phyloP scores from a whole-genome alignment of 2,113 vertebrate species.

The Spheniscus mendiculus region DNA sequence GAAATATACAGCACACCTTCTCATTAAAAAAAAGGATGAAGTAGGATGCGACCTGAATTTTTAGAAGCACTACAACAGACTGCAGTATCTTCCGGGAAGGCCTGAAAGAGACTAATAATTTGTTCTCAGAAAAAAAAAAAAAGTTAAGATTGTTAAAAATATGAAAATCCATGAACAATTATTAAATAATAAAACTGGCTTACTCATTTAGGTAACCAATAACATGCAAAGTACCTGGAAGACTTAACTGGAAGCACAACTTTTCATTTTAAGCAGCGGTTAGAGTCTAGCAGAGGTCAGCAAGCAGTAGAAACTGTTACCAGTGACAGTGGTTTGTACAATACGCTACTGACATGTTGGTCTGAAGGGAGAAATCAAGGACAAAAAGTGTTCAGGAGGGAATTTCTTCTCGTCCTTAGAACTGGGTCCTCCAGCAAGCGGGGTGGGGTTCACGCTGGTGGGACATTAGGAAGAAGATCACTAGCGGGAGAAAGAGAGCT shows the following conservation, averaged over 20 bases:
- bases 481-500: background rate
- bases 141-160: background rate
- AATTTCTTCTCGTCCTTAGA: background rate
- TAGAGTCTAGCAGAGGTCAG: background rate
- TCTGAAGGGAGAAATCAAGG: background rate
- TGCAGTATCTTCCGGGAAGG: background rate
- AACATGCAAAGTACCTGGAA: background rate
- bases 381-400: background rate
- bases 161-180: background rate
- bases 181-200: background rate
- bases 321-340: accelerated
- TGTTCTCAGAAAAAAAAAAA: background rate
- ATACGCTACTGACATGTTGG: background rate
- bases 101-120: background rate
- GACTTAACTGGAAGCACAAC: background rate
- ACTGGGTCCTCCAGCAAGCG: background rate
- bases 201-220: background rate
- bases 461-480: background rate
- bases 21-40: background rate
- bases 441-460: background rate
- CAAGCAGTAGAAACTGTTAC: background rate
- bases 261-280: background rate
- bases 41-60: background rate
- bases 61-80: background rate
- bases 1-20: background rate